Evolutionary conservation across 2,113 vertebrate species (phyloP), one percentile per base, ranked within the genome.

Genomic region (Microtus pennsylvanicus): DNA sequence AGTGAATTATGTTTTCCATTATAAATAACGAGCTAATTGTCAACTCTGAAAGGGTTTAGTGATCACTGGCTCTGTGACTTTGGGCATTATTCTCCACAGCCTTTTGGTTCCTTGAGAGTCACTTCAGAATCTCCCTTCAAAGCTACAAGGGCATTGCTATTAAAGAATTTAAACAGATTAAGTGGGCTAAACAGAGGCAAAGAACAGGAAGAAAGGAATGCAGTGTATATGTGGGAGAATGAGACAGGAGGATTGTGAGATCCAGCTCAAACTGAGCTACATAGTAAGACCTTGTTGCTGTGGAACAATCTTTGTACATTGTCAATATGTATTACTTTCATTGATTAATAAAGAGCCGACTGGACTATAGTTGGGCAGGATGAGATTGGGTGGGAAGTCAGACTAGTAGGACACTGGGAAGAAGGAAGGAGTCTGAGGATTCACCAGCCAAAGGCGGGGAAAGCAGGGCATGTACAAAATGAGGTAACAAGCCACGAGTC

Each of bases 121-220:
- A 47, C 21, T 89, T 61, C 21, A 55, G 58, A 85, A 58, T 30
- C 47, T 28, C 88, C 76, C 45, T 85, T 93, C 58, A 75, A 90
- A 89, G 28, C 16, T 63, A 19, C 52, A 75, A 42, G 70, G 35
- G 24, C 5, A 76, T 76, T 61, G 55, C 52, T 63, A 42, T 45
- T 4, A 45, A 26, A 75, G 26, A 76, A 42, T 8, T 52, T 45
- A 76, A 89, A 42, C 14, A 19, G 26, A 76, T 4, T 7, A 10
- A 88, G 61, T 42, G 50, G 50, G 30, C 33, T 63, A 72, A 92
- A 80, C 3, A 76, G 38, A 87, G 26, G 89, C 1, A 65, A 87
- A 92, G 70, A 90, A 33, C 35, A 94, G 93, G 93, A 87, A 86
- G 38, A 30, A 63, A 61, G 30, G 47, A 67, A 35, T 33, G 52